Evolutionary conservation across 2,888 invertebrate genomes (phyloP).

Genomic region (Amphipyra tragopoginis): DNA sequence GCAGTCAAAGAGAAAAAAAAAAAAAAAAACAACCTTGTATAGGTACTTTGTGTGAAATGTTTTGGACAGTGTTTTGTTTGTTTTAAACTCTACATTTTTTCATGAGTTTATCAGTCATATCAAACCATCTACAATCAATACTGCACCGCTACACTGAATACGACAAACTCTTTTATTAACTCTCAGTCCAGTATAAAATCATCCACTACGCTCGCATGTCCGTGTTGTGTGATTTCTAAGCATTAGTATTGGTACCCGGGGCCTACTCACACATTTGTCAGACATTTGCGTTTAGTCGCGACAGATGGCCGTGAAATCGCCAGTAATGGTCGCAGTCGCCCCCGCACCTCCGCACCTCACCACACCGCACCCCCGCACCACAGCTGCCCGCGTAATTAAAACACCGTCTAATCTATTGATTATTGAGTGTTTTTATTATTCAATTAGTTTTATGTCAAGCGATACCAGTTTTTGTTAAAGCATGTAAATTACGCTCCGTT

Average conservation of each 20-base stretch:
- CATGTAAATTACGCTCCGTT: conserved; percentile 27
- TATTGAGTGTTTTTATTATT: conserved; percentile 43
- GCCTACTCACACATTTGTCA: conserved; percentile 9
- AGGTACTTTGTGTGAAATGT: no score
- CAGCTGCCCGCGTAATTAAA: conserved; percentile 46
- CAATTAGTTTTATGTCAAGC: conserved; percentile 50
- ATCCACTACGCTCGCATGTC: no score
- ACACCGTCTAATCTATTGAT: conserved; percentile 46
- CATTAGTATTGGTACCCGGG: not conserved
- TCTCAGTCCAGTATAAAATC: no score
- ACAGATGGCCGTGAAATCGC: conserved; percentile 73
- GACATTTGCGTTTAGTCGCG: conserved; percentile 49
- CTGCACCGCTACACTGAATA: no score
- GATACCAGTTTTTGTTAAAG: conserved; percentile 35
- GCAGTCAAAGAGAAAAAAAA: no score
- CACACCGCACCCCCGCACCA: conserved; percentile 30
- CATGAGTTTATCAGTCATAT: no score
- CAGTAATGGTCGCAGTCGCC: conserved; percentile 45
- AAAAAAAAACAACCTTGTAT: no score
- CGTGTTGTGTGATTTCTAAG: not conserved
- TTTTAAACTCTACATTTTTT: no score
- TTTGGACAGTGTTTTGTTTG: no score
- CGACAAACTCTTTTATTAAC: no score
- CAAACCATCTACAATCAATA: no score
- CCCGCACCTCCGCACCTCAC: not conserved